Percentiles rank a stretch among this genome's conserved stretches.
Evolutionary conservation across 2,113 vertebrate species (phyloP).

Genomic region (Nothobranchius furzeri): DNA sequence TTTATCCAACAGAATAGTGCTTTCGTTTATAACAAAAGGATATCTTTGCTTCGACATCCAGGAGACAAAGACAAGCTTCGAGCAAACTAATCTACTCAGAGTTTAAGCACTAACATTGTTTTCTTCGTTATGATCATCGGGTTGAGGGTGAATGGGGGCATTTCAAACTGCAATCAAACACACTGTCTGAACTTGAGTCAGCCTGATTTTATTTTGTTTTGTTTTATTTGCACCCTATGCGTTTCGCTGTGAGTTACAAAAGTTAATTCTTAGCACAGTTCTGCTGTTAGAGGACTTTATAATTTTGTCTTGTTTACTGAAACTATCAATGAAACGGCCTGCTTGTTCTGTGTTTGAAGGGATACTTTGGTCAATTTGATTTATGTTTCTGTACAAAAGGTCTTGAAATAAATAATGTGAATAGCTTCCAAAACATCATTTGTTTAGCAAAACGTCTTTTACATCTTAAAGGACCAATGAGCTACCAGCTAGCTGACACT

Average conservation of each 20-base stretch:
- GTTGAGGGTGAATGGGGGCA: conserved; percentile 52
- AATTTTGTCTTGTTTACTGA: conserved; percentile 16
- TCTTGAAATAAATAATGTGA: too few relatives aligned
- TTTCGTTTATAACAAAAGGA: conserved; percentile 85
- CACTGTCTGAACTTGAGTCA: conserved; percentile 47
- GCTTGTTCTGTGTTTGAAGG: conserved; percentile 11
- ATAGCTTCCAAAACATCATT: too few relatives aligned
- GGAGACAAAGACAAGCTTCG: conserved; percentile 78
- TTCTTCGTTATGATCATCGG: conserved; percentile 53
- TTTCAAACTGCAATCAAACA: conserved; percentile 57
- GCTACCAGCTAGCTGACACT: too few relatives aligned
- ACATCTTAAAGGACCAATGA: too few relatives aligned
- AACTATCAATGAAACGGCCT: conserved; percentile 22
- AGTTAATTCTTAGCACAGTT: conserved; percentile 30
- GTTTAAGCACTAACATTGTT: conserved; percentile 80
- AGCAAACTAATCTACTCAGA: conserved; percentile 74
- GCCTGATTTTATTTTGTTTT: conserved; percentile 11
- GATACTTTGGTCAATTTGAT: too few relatives aligned
- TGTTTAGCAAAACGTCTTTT: too few relatives aligned
- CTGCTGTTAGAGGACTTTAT: conserved; percentile 28
- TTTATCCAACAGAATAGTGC: conserved; percentile 87
- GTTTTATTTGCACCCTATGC: conserved; percentile 7
- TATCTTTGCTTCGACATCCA: conserved; percentile 80
- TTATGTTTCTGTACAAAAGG: too few relatives aligned
- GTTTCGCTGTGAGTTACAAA: conserved; percentile 35